Evolutionary conservation across 2,113 vertebrate species (phyloP), one percentile per base, ranked within the genome.

Genomic region (Hemibagrus wyckioides): DNA sequence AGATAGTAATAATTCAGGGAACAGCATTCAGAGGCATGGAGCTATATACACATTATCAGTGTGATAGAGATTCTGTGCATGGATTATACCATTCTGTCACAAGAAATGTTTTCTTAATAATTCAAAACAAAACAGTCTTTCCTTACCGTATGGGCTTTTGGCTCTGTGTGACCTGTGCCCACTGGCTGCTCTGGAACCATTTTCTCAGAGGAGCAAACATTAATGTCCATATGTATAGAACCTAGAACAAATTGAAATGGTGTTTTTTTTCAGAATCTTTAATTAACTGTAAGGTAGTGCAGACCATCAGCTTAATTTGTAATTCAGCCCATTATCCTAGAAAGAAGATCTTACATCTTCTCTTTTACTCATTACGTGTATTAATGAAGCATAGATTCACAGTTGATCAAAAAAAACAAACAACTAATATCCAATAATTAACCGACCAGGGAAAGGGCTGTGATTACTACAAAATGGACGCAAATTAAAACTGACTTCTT

Each of bases 141-240:
- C 7, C 8, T 95, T 92, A 96, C 96, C 92, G 88, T 79, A 81
- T 92, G 91, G 83, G 3, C 57, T 82, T 90, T 85, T 71, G 33
- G 54, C 83, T 90, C 88, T 13, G 81, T 69, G 6, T 73, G 15
- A 25, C 77, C 81, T 28, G 82, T 77, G 50, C 76, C 84, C 44
- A 57, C 89, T 82, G 87, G 84, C 14, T 81, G 23, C 87, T 87
- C 93, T 84, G 83, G 89, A 81, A 56, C 19, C 15, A 25, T 33
- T 82, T 95, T 90, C 59, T 81, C 39, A 19, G 90, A 80, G n/a
- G 94, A 88, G 36, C 5, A 90, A 65, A 90, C 85, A 83, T 95
- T 92, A 50, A n/a, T 41, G 21, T 81, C 54, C 33, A 54, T 48
- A 61, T 82, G 77, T 14, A 87, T 67, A 39, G 14, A 28, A 73